Conservation (phyloP, 2,113 vertebrate species). For the Emydocephalus ijimae region DNA sequence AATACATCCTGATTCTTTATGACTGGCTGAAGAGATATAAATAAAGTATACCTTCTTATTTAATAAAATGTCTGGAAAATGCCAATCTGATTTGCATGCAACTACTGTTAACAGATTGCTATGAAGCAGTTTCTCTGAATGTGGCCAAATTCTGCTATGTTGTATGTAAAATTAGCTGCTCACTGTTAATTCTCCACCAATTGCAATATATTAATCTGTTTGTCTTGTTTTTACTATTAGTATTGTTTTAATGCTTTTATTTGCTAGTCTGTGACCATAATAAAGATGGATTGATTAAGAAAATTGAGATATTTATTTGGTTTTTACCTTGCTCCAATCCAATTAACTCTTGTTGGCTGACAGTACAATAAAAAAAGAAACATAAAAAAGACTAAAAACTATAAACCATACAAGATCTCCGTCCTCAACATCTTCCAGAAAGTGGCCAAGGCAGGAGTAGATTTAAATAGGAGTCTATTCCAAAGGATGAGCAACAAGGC, state of each 20-base stretch:
- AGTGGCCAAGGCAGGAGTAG: not conserved
- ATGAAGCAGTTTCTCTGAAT: not conserved
- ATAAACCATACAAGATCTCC: not conserved
- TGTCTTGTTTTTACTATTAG: not conserved
- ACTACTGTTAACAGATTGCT: not conserved
- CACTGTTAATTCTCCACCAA: not conserved
- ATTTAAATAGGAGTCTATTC: not conserved
- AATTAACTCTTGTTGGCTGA: not conserved
- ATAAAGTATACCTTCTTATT: not conserved
- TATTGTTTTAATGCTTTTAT: not conserved
- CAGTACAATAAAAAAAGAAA: not conserved
- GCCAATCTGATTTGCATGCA: not conserved
- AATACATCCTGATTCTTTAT: not conserved
- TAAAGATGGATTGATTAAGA: not conserved
- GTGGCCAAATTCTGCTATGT: not conserved
- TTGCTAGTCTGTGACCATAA: not conserved
- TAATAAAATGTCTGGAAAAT: not conserved
- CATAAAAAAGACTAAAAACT: not conserved
- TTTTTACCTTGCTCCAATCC: not conserved
- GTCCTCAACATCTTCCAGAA: not conserved
- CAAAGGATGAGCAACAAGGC: not conserved
- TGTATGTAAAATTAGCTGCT: not conserved
- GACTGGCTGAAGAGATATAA: slow-evolving; percentile 16
- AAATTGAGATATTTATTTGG: not conserved
- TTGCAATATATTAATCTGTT: not conserved